phyloP scores from a whole-genome alignment of 2,797 vertebrate species.

The Enoplosus armatus region DNA sequence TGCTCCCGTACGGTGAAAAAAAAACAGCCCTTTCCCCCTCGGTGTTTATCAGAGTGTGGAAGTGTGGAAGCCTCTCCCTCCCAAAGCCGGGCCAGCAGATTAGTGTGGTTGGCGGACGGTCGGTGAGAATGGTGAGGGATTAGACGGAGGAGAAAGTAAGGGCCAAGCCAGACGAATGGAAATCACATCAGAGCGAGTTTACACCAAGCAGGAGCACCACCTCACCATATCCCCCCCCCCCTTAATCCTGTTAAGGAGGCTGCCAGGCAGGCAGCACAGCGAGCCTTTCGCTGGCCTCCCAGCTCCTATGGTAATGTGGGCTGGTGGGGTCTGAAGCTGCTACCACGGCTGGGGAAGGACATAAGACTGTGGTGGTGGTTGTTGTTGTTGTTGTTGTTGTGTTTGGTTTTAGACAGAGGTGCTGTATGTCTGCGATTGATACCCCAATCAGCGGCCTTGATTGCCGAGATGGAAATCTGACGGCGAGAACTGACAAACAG shows the following conservation, averaged over 20 bases:
- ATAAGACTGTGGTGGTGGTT: neutral
- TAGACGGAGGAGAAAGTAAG: slow-evolving; percentile 65
- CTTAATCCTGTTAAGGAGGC: slow-evolving; percentile 79
- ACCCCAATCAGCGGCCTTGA: neutral
- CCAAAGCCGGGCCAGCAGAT: slow-evolving; percentile 69
- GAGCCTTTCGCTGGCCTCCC: slow-evolving; percentile 49
- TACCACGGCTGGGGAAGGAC: neutral
- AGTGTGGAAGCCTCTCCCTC: slow-evolving; percentile 44
- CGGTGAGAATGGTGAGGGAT: slow-evolving; percentile 79
- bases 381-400: neutral
- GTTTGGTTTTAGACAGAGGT: neutral
- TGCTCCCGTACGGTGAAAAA: neutral
- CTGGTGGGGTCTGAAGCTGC: slow-evolving; percentile 12
- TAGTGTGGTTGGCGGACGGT: slow-evolving; percentile 65
- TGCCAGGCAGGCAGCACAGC: slow-evolving; percentile 40
- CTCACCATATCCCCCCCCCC: slow-evolving; percentile 59
- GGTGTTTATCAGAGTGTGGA: slow-evolving; percentile 12
- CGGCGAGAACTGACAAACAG: neutral
- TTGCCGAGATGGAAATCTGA: slow-evolving; percentile 11
- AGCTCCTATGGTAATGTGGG: slow-evolving; percentile 48
- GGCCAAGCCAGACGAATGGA: slow-evolving; percentile 69
- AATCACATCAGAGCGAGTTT: slow-evolving; percentile 75
- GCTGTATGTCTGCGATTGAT: neutral
- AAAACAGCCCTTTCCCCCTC: neutral
- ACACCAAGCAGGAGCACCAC: slow-evolving; percentile 64